Conservation (phyloP, 2,888 invertebrate species). For the Tolmerus cingulatus region DNA sequence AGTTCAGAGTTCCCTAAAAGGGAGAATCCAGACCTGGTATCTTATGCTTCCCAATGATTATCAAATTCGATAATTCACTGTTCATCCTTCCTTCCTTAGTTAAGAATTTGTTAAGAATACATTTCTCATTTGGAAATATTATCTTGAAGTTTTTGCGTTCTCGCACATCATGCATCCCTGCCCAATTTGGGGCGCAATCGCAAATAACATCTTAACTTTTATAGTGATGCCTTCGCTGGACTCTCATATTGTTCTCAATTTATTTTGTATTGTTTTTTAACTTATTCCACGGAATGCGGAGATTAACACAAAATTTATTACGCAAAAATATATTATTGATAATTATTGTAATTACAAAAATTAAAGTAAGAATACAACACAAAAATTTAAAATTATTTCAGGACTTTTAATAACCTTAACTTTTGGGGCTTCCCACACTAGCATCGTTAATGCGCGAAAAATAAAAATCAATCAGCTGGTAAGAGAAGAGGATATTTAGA, state of each 20-base stretch:
- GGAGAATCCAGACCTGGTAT: not conserved
- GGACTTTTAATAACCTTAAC: not conserved
- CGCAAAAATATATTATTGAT: conserved; percentile 37
- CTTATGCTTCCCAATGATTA: not conserved
- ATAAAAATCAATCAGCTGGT: no score
- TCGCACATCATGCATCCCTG: not conserved
- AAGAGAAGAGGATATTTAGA: no score
- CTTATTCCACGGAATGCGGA: conserved; percentile 6
- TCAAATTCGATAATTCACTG: not conserved
- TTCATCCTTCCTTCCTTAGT: not conserved
- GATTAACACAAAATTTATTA: conserved; percentile 39
- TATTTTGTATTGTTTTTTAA: conserved; percentile 10
- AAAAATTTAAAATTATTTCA: conserved; percentile 7
- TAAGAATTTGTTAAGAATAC: conserved; percentile 26
- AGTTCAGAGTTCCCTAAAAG: conserved; percentile 8
- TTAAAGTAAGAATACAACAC: conserved; percentile 39
- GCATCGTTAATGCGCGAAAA: no score
- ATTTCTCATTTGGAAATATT: conserved; percentile 23
- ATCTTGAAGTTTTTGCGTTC: no score
- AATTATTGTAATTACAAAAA: conserved; percentile 38
- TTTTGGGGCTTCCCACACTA: not conserved
- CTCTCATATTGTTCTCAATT: not conserved
- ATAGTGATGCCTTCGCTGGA: not conserved
- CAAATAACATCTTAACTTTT: not conserved
- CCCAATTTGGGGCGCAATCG: not conserved